Evolutionary conservation across 1,140 invertebrate species (phyloP).

Genomic region (Rhagoletis pomonella): DNA sequence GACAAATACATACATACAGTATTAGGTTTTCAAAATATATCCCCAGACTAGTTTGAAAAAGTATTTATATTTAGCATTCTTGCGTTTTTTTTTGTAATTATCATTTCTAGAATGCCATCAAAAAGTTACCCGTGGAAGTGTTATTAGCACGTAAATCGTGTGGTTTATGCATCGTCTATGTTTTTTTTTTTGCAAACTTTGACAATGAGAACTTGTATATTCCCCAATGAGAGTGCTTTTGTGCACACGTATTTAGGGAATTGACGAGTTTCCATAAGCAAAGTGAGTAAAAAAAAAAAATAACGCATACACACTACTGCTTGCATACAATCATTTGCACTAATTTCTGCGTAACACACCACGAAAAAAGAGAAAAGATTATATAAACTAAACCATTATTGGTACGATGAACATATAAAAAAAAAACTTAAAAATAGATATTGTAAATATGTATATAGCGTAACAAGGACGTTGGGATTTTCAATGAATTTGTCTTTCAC

Average conservation of each 20-base stretch:
- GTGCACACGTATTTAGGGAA: background rate
- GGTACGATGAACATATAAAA: conserved; percentile 23
- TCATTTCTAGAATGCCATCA: background rate
- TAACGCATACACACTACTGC: too few species aligned
- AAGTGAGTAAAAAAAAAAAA: background rate
- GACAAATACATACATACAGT: background rate
- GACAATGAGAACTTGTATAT: background rate
- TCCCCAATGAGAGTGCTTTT: background rate
- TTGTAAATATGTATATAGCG: background rate
- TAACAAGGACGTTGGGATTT: background rate
- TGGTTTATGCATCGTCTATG: background rate
- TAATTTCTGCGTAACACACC: background rate
- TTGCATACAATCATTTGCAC: too few species aligned
- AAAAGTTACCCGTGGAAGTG: background rate
- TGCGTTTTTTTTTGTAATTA: background rate
- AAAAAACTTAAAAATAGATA: background rate
- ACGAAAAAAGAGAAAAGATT: too few species aligned
- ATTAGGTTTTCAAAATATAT: background rate
- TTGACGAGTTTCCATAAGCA: background rate
- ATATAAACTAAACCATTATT: too few species aligned
- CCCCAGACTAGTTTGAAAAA: background rate
- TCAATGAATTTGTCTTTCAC: background rate
- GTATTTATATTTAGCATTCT: background rate
- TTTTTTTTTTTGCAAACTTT: background rate
- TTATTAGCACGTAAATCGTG: background rate